Evolutionary conservation across 2,113 vertebrate species (phyloP).

Genomic region (Caracal caracal): DNA sequence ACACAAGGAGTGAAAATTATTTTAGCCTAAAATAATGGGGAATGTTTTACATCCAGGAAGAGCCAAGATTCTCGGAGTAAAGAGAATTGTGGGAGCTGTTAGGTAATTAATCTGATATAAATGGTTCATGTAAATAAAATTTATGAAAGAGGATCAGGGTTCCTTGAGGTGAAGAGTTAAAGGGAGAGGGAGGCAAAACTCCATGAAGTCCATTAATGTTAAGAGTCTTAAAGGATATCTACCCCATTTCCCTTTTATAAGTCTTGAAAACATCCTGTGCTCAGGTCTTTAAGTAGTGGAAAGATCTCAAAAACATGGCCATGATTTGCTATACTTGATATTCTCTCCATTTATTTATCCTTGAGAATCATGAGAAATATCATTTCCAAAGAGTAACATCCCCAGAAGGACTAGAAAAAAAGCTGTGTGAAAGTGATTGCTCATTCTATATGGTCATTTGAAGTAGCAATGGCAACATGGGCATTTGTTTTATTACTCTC

Average conservation of each 20-base stretch:
- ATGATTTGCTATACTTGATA: slow-evolving; percentile 46
- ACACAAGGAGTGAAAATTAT: background rate
- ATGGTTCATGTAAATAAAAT: background rate
- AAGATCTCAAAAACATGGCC: slow-evolving; percentile 44
- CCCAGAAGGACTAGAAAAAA: slow-evolving; percentile 7
- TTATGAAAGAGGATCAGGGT: background rate
- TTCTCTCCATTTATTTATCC: slow-evolving; percentile 4
- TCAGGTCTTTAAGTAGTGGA: slow-evolving; percentile 34
- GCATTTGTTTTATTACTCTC: slow-evolving; percentile 15
- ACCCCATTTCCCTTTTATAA: slow-evolving; percentile 59
- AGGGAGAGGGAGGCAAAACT: slow-evolving; percentile 11
- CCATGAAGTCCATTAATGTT: slow-evolving; percentile 43
- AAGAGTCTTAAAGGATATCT: slow-evolving; percentile 63
- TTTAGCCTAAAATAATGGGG: slow-evolving; percentile 14
- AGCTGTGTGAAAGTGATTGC: background rate
- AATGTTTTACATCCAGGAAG: slow-evolving; percentile 21
- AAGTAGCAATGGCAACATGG: background rate
- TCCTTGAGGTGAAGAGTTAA: background rate
- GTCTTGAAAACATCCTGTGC: slow-evolving; percentile 59
- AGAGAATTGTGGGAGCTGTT: background rate
- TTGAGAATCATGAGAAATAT: slow-evolving; percentile 1
- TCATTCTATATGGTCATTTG: slow-evolving; percentile 13
- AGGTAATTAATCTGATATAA: slow-evolving; percentile 32
- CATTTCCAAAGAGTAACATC: background rate
- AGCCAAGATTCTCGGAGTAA: background rate